Evolutionary conservation across 2,113 vertebrate species (phyloP), one percentile per base, ranked within the genome.

Genomic region (Gymnogyps californianus): DNA sequence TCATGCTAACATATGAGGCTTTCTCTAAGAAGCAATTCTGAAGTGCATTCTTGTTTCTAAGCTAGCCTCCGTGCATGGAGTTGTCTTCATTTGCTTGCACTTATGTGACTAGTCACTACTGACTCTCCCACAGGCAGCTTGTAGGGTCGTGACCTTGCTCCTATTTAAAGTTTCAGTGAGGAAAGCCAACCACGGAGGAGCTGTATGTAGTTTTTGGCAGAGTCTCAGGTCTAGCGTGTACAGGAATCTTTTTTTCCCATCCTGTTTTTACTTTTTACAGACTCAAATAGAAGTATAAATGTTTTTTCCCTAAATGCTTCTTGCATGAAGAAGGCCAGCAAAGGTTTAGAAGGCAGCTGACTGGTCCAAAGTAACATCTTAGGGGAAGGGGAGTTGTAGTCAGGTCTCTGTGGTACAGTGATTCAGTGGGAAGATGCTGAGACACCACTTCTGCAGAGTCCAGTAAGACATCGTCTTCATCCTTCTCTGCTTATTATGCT

Each of bases 41-140:
- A 79, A 93, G 14, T 38, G 5, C 4, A 1, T 78, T 87, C 28
- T 67, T 64, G 15, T 91, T 89, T 89, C 52, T 46, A 20, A 80
- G 6, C 25, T 69, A 28, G 15, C 22, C 6, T 52, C 57, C 0
- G 0, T 61, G 15, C 6, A 3, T 65, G 38, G 55, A 59, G 32
- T 51, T 83, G 32, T 52, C 59, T 83, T 89, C 12, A 17, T 79
- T 71, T 92, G 52, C 61, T 47, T 81, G 61, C 57, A 46, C 40
- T 89, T 74, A 16, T 22, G 44, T 69, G 81, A 66, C 47, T 52
- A 18, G 51, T 67, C 47, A 65, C 49, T 87, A 3, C 74, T 71
- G 77, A 55, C 57, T 96, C 72, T 97, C 93, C 89, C 91, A 91
- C 93, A 89, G 74, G 75, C 90, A 85, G 61, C 89, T 70, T 76